Evolutionary conservation across 2,113 vertebrate genomes (phyloP).

Genomic region (Bucco capensis): DNA sequence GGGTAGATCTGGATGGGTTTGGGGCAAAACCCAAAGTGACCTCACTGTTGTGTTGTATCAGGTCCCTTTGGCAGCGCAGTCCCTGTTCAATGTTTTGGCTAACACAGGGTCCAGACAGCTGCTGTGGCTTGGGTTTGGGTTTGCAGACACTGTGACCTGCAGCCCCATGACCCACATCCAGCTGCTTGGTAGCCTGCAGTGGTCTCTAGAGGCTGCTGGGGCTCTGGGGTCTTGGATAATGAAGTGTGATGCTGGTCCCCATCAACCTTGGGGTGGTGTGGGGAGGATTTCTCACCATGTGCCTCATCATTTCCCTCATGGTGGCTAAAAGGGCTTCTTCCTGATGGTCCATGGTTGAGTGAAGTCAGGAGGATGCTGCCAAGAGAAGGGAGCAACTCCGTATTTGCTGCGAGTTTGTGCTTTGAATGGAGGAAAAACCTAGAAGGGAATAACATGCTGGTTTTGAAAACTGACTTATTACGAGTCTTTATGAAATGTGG

Average conservation of each 20-base stretch:
- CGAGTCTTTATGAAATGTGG: neutral
- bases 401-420: neutral
- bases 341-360: rapidly evolving
- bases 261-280: neutral
- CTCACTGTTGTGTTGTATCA: neutral
- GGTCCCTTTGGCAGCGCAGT: neutral
- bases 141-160: neutral
- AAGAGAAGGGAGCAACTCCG: neutral
- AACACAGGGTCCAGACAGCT: neutral
- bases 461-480: neutral
- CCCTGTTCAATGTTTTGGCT: neutral
- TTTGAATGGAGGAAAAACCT: neutral
- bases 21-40: neutral
- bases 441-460: neutral
- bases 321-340: neutral
- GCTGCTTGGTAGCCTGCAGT: rapidly evolving
- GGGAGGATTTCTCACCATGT: neutral
- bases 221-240: neutral
- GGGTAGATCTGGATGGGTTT: too few relatives aligned
- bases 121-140: neutral
- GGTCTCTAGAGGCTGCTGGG: neutral
- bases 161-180: neutral
- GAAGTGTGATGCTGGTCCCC: neutral
- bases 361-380: neutral
- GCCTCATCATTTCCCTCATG: neutral